Percentiles rank a stretch among this genome's conserved stretches.
Evolutionary conservation across 2,113 vertebrate species (phyloP).

Genomic region (Erythrocercus mccallii): DNA sequence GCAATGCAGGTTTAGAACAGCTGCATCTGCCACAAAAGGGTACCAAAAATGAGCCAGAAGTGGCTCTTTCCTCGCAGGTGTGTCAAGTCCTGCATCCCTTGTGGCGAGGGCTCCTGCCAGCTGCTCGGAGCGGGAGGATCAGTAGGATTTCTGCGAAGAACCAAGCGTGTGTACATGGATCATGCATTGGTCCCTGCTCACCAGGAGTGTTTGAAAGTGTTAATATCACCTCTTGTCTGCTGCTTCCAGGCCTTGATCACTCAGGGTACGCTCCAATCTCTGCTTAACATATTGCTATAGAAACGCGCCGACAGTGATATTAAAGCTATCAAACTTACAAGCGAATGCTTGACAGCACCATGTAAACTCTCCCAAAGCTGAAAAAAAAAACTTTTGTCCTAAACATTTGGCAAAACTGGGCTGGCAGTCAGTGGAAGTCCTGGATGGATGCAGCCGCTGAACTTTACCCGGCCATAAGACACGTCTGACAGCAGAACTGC

Average conservation of each 20-base stretch:
- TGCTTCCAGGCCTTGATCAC: neutral
- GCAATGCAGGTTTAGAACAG: neutral
- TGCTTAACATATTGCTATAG: constrained; percentile 16
- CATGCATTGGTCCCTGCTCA: constrained; percentile 1
- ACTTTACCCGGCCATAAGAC: constrained; percentile 84
- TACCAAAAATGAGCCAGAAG: neutral
- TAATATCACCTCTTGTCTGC: constrained; percentile 5
- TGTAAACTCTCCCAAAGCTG: constrained; percentile 60
- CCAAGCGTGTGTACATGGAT: neutral
- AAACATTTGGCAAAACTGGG: constrained; percentile 51
- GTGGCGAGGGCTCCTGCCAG: neutral
- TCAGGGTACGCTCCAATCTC: neutral
- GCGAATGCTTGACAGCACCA: constrained; percentile 1
- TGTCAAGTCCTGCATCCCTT: neutral
- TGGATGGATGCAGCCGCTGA: neutral
- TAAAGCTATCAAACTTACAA: constrained; percentile 58
- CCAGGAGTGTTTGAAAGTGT: constrained; percentile 40
- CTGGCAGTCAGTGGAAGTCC: constrained; percentile 43
- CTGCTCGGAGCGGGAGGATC: neutral
- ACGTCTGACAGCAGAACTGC: constrained; percentile 91
- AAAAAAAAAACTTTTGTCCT: constrained; percentile 55
- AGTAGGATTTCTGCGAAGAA: constrained; percentile 16
- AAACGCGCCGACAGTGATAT: constrained; percentile 40
- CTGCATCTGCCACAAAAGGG: neutral
- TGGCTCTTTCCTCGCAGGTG: neutral